These are phyloP conservation scores for Pseudococcus viburni DNA, from an alignment of 2,888 invertebrate species.

Conservation along the genomic window DNA sequence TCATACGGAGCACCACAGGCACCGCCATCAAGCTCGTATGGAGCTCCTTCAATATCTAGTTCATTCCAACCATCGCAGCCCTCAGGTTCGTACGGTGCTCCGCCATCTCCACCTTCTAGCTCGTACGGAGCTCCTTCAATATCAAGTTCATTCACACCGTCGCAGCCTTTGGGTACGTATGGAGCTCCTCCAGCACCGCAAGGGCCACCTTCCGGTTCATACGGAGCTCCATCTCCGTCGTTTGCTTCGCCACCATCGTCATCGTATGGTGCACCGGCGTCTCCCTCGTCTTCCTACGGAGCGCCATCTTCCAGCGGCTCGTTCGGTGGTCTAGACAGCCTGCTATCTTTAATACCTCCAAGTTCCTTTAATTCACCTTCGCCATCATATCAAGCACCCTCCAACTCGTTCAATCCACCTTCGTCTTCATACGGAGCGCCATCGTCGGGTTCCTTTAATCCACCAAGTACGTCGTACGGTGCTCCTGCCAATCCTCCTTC, in stretches of 20 bases:
- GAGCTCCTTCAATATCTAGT: conserved; percentile 57
- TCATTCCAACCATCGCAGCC: conserved; percentile 27
- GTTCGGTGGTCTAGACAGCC: conserved; percentile 29
- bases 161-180: conserved; percentile 59
- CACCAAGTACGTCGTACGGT: conserved; percentile 66
- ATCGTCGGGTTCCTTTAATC: conserved; percentile 61
- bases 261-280: conserved; percentile 64
- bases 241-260: conserved; percentile 30
- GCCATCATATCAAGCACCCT: conserved; percentile 68
- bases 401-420: conserved; percentile 69
- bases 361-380: conserved; percentile 63
- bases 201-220: conserved; percentile 51
- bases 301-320: conserved; percentile 60
- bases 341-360: conserved; percentile 63
- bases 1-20: conserved; percentile 61
- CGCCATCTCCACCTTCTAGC: conserved; percentile 31
- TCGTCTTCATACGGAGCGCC: conserved; percentile 67
- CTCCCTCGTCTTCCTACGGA: conserved; percentile 57
- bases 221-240: conserved; percentile 60
- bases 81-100: conserved; percentile 40
- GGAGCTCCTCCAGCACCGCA: conserved; percentile 32
- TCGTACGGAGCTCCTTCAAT: conserved; percentile 51
- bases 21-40: conserved; percentile 45
- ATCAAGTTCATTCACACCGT: background rate
- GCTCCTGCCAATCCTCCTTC: conserved; percentile 64